Evolutionary conservation across 2,113 vertebrate species (phyloP).

Genomic region (Solenodon paradoxus): DNA sequence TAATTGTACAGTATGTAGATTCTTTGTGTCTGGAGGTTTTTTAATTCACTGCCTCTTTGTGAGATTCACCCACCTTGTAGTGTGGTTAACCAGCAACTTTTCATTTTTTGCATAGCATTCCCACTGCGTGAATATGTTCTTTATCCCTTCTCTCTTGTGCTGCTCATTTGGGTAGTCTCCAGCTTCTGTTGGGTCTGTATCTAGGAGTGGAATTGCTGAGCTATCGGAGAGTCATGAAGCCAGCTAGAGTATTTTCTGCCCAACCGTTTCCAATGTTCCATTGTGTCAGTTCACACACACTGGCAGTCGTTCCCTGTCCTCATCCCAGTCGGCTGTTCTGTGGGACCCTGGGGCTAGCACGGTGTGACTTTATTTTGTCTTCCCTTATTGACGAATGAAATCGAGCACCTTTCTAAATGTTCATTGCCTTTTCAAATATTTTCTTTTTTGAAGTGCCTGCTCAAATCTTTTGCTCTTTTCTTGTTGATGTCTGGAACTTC

Average conservation of each 20-base stretch:
- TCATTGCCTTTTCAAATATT: neutral
- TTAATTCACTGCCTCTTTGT: neutral
- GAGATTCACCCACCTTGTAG: neutral
- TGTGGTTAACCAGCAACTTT: too few species aligned
- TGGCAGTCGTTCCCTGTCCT: too few species aligned
- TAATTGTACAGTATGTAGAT: neutral
- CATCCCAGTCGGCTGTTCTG: neutral
- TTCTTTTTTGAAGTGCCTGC: neutral
- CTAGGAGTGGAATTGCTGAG: neutral
- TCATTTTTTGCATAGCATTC: neutral
- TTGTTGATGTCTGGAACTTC: neutral
- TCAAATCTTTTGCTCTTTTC: conserved; percentile 2
- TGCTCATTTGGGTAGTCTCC: neutral
- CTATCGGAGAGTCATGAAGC: neutral
- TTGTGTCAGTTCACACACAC: neutral
- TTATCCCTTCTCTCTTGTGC: neutral
- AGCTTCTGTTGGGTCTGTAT: neutral
- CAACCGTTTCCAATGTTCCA: neutral
- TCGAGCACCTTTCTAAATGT: neutral
- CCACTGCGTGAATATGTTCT: neutral
- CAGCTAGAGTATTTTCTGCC: neutral
- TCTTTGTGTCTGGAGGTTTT: neutral
- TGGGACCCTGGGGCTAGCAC: neutral
- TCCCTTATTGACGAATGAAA: neutral
- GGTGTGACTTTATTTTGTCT: neutral